Evolutionary conservation across 2,888 invertebrate species (phyloP), one percentile per base, ranked within the genome.

Genomic region (Choreutis nemorana): DNA sequence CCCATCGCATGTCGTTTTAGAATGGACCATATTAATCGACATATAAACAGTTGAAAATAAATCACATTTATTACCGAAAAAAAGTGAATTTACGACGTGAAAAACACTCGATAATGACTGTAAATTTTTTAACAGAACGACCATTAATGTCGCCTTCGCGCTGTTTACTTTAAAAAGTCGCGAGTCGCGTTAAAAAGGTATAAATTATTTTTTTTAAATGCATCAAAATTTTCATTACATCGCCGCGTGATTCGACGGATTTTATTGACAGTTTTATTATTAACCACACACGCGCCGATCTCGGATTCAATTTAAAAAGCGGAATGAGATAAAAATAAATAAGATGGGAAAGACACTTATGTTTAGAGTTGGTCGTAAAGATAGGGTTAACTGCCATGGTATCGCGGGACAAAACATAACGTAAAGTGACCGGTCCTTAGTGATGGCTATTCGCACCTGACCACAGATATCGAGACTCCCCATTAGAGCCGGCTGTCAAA

Each of bases 241-340:
- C 48, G 47, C 51, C 53, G 53, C 54, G 54, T 60, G 63, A 61
- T 61, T 63, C 64, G 54, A 56, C 53, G 48, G 50, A 49, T 62
- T 73, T 72, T 72, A 75, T 72, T 71, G 75, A 72, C 72, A 72
- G 71, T 60, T 73, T 72, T 67, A 73, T 64, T 62, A 57, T 55
- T 62, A 59, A 58, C 75, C 73, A 73, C 75, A 73, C 75, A 72
- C 75, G 64, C 59, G 66, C 72, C 73, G 67, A 61, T 51, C 58
- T 49, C 53, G 66, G 64, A 70, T 72, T 75, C 75, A 77, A 75
- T 77, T 78, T 75, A 73, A 78, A 75, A 73, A 70, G 62, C 64
- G 64, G 65, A 75, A 75, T 73, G 73, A 72, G 72, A 75, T 71
- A 72, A 77, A 72, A 73, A 78, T 75, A 78, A 77, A 77, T 75